These are phyloP conservation scores for Heliconius congener DNA, from an alignment of 1,140 invertebrate species.

Conservation along the genomic window DNA sequence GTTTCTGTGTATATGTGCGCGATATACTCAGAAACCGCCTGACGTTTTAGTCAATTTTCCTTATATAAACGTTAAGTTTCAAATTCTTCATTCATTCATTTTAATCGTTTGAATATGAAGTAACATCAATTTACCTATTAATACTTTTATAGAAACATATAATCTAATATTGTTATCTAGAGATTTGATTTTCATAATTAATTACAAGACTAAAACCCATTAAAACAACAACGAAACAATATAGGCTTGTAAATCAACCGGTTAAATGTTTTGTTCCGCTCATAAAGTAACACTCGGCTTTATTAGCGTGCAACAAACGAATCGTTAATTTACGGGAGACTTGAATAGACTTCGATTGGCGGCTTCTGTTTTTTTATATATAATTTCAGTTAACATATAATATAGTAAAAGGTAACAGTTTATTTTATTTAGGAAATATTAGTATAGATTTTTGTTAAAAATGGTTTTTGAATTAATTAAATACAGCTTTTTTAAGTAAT, in stretches of 20 bases:
- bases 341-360: neutral
- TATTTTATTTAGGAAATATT: no score
- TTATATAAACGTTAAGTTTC: no score
- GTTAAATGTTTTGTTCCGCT: constrained; percentile 6
- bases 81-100: no score
- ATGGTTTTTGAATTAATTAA: no score
- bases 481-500: no score
- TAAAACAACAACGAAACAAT: neutral
- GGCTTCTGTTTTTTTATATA: neutral
- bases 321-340: neutral
- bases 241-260: neutral
- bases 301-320: neutral
- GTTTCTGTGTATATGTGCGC: neutral
- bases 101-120: no score
- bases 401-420: neutral
- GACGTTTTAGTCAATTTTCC: no score
- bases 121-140: no score
- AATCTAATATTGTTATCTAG: no score
- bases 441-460: no score
- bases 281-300: neutral
- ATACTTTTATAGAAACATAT: no score
- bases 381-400: neutral
- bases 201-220: neutral
- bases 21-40: neutral
- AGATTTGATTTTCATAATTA: neutral